These are phyloP conservation scores for Drosophila mercatorum DNA, from an alignment of 2,888 invertebrate genomes.

Conservation along the genomic window DNA sequence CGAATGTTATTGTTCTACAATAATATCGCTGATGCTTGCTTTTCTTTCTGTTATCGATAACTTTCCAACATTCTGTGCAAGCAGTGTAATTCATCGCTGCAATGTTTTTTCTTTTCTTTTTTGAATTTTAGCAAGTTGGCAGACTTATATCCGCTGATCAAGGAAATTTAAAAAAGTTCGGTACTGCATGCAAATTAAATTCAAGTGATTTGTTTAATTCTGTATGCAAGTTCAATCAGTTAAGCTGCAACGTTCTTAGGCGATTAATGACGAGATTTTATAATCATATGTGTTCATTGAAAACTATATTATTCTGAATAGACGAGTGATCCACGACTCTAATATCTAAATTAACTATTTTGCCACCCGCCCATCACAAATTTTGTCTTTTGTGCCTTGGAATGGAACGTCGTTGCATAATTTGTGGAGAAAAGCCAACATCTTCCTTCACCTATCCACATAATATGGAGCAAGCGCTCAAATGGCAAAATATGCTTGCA, in stretches of 20 bases:
- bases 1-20: slow-evolving; percentile 24
- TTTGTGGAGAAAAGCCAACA: slow-evolving; percentile 56
- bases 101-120: background rate
- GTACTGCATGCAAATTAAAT: background rate
- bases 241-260: no score
- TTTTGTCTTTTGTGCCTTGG: slow-evolving; percentile 31
- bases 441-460: slow-evolving; percentile 37
- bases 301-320: background rate
- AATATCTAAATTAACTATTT: slow-evolving; percentile 47
- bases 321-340: slow-evolving; percentile 16
- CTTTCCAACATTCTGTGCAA: background rate
- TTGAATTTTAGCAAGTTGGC: slow-evolving; percentile 2
- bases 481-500: slow-evolving; percentile 50
- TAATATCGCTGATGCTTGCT: slow-evolving; percentile 9
- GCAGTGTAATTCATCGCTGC: background rate
- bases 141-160: background rate
- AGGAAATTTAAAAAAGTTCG: no score
- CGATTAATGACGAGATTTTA: background rate
- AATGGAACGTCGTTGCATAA: slow-evolving; percentile 64
- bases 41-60: slow-evolving; percentile 27
- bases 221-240: background rate
- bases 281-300: background rate
- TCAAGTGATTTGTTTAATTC: background rate
- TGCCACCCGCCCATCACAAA: slow-evolving; percentile 20
- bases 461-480: slow-evolving; percentile 44